A percentile compares a stretch with the other conserved stretches of the same genome.
phyloP scores from a whole-genome alignment of 2,888 invertebrate genomes.

The Drosophila testacea region DNA sequence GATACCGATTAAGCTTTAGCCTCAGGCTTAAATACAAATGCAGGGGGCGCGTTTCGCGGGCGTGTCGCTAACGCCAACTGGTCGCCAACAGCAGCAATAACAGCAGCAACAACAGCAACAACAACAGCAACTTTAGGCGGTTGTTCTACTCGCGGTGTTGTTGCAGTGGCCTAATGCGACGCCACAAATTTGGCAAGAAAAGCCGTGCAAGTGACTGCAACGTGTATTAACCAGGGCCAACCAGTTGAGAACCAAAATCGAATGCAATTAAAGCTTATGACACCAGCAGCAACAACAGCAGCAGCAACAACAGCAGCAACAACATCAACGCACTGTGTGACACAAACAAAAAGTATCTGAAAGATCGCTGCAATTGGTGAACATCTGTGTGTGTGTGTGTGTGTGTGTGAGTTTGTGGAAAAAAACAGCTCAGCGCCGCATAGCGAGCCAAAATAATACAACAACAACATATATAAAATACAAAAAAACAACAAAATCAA shows the following conservation, averaged over 20 bases:
- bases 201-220: slow-evolving; percentile 58
- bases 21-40: slow-evolving; percentile 30
- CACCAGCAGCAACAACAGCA: slow-evolving; percentile 52
- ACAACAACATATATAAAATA: slow-evolving; percentile 37
- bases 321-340: slow-evolving; percentile 29
- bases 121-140: slow-evolving; percentile 24
- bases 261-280: slow-evolving; percentile 73
- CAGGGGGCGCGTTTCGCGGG: slow-evolving; percentile 46
- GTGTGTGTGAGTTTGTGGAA: slow-evolving; percentile 71
- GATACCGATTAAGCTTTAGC: slow-evolving; percentile 7
- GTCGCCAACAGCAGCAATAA: slow-evolving; percentile 36
- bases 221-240: slow-evolving; percentile 70
- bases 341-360: slow-evolving; percentile 46
- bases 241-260: slow-evolving; percentile 73
- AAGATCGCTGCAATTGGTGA: slow-evolving; percentile 57
- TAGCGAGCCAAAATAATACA: slow-evolving; percentile 44
- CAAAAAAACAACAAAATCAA: slow-evolving; percentile 47
- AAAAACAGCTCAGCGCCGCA: slow-evolving; percentile 68
- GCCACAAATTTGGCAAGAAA: slow-evolving; percentile 66
- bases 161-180: slow-evolving; percentile 53
- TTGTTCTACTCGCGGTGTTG: slow-evolving; percentile 29
- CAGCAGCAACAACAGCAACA: slow-evolving; percentile 2
- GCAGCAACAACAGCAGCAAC: slow-evolving; percentile 31
- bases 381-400: slow-evolving; percentile 69
- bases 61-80: slow-evolving; percentile 51